Evolutionary conservation across 2,888 invertebrate genomes (phyloP), one percentile per base, ranked within the genome.

Genomic region (Chrysodeixis includens): DNA sequence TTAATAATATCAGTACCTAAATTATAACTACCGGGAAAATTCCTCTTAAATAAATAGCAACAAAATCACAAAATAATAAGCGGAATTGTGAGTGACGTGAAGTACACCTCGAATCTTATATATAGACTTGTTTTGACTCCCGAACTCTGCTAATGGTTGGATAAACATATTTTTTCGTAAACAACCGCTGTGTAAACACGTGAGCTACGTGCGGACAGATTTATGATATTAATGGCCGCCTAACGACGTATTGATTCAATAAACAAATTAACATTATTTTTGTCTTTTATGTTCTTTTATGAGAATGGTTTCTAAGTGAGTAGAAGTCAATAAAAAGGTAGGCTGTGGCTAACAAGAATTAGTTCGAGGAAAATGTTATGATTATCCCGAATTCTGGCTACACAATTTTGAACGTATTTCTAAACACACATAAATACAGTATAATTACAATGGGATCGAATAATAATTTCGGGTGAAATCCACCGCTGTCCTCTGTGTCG

Each of bases 131-230:
- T 78, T 69, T 65, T 70, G 69, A 35, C 49, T 62, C 35, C n/a
- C 26, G 22, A 55, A 20, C 44, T 20, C 14, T 46, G 26, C 16
- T 64, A 51, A 71, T 63, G 56, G 62, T 1, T 57, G 4, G 65
- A 66, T 71, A 68, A 78, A 68, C 62, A 78, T 55, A 51, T 74
- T 74, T 73, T 78, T 62, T 64, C 30, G 62, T 74, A 74, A 74
- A 78, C 67, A 68, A 51, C 63, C 52, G 20, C 32, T 59, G 52
- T 16, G 66, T 74, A 68, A 71, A 78, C 71, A 74, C 53, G 18
- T 56, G 30, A 51, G 51, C 22, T 60, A 44, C 56, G 51, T 56
- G 22, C 22, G 16, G 26, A 56, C 44, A 46, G 56, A 55, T 76
- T 60, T 57, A 76, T 71, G 44, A 30, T 57, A 60, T 66, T 63